A percentile compares a stretch with the other conserved stretches of the same genome.
phyloP scores from a whole-genome alignment of 2,888 invertebrate species.

The Enoplolaimus lenunculus region DNA sequence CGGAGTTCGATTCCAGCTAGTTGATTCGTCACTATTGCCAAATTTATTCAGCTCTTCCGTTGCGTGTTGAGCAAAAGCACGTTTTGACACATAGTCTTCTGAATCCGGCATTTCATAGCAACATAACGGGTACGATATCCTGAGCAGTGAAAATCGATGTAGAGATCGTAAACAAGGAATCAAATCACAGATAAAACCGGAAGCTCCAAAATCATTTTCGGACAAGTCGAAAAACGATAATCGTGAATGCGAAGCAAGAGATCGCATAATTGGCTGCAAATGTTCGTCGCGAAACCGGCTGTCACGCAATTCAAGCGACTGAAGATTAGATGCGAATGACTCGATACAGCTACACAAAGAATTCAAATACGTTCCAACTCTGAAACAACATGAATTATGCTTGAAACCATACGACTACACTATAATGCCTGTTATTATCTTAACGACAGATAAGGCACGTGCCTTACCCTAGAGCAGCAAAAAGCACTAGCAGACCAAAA shows the following conservation, averaged over 20 bases:
- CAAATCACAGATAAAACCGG: neutral
- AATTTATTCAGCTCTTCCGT: too few species aligned
- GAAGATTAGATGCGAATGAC: neutral
- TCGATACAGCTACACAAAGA: neutral
- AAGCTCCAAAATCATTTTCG: neutral
- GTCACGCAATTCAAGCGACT: neutral
- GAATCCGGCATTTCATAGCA: neutral
- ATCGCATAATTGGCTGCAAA: neutral
- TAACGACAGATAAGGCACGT: too few species aligned
- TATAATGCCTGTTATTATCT: too few species aligned
- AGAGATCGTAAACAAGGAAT: neutral
- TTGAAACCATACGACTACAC: too few species aligned
- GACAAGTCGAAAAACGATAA: neutral
- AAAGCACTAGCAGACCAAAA: too few species aligned
- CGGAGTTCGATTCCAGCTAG: too few species aligned
- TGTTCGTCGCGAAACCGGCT: neutral
- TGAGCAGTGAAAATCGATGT: neutral
- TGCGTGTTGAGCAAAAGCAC: neutral
- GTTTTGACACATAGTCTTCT: neutral
- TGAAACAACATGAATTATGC: too few species aligned
- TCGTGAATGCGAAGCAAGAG: neutral
- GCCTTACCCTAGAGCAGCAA: too few species aligned
- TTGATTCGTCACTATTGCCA: too few species aligned
- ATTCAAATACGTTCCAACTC: neutral
- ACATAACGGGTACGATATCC: neutral